Percentiles rank a stretch among this genome's conserved stretches.
Evolutionary conservation across 1,140 invertebrate genomes (phyloP).

Genomic region (Drosophila ironensis): DNA sequence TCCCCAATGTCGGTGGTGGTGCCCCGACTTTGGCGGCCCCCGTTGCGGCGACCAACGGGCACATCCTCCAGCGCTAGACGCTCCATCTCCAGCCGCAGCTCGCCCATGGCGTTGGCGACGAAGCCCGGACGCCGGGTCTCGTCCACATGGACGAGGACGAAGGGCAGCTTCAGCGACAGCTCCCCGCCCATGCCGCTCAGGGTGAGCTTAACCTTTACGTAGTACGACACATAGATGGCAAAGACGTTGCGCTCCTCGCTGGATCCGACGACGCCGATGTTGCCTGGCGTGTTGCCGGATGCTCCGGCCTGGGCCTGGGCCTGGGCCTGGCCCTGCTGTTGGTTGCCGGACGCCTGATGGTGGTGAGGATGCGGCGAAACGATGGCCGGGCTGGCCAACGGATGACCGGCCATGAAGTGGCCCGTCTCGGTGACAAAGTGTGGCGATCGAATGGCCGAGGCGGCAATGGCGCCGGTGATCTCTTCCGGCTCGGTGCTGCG

Average conservation of each 20-base stretch:
- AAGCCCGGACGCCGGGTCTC: conserved; percentile 44
- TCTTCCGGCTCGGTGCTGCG: conserved; percentile 79
- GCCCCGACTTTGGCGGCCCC: background rate
- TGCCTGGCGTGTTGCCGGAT: background rate
- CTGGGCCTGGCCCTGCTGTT: background rate
- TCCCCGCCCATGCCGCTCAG: conserved; percentile 91
- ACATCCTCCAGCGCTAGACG: conserved; percentile 63
- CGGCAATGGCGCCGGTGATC: conserved; percentile 73
- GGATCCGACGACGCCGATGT: too few species aligned
- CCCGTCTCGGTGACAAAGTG: conserved; percentile 54
- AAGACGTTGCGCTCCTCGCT: conserved; percentile 90
- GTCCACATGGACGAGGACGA: conserved; percentile 84
- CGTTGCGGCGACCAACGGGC: conserved; percentile 42
- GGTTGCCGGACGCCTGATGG: conserved; percentile 2
- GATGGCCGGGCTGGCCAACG: conserved; percentile 53
- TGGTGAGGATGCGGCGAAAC: conserved; percentile 37
- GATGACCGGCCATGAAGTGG: conserved; percentile 37
- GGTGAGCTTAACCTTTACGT: conserved; percentile 92
- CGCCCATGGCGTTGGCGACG: conserved; percentile 32
- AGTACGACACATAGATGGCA: conserved; percentile 94
- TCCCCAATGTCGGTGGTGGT: conserved; percentile 16
- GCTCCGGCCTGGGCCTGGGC: background rate
- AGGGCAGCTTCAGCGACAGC: conserved; percentile 90
- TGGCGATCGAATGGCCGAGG: conserved; percentile 73
- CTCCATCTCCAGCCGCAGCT: conserved; percentile 61